phyloP scores from a whole-genome alignment of 2,888 invertebrate genomes.

The Archaeoteleia sp. region DNA sequence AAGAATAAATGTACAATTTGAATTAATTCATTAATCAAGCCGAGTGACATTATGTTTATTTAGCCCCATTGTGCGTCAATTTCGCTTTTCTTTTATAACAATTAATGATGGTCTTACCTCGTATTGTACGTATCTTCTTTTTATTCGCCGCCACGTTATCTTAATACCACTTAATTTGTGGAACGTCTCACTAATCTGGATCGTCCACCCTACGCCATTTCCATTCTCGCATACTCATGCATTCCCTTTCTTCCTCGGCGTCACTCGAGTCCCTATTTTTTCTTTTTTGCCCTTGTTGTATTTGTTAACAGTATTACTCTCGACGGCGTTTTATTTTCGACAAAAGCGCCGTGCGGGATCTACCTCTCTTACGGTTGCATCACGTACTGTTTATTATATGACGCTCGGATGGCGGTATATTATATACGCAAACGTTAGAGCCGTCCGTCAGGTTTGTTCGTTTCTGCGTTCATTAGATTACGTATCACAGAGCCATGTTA shows the following conservation, averaged over 20 bases:
- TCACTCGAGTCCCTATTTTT: constrained; percentile 51
- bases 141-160: constrained; percentile 28
- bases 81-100: constrained; percentile 28
- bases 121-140: constrained; percentile 39
- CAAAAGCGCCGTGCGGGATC: constrained; percentile 39
- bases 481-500: constrained; percentile 39
- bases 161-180: constrained; percentile 49
- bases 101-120: constrained; percentile 39
- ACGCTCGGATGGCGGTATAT: constrained; percentile 28
- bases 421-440: constrained; percentile 38
- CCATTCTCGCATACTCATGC: constrained; percentile 40
- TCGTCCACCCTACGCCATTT: constrained; percentile 29
- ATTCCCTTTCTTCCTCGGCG: constrained; percentile 31
- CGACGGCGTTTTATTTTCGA: constrained; percentile 38
- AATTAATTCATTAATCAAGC: constrained; percentile 9
- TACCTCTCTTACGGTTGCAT: constrained; percentile 34
- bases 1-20: constrained; percentile 13
- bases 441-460: constrained; percentile 41
- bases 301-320: constrained; percentile 45
- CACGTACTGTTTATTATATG: constrained; percentile 44
- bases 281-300: constrained; percentile 55
- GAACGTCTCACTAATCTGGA: constrained; percentile 44
- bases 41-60: constrained; percentile 15
- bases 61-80: constrained; percentile 21
- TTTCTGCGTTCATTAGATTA: constrained; percentile 42